Conservation (phyloP, 2,797 vertebrate species). For the Cheirogaleus major region DNA sequence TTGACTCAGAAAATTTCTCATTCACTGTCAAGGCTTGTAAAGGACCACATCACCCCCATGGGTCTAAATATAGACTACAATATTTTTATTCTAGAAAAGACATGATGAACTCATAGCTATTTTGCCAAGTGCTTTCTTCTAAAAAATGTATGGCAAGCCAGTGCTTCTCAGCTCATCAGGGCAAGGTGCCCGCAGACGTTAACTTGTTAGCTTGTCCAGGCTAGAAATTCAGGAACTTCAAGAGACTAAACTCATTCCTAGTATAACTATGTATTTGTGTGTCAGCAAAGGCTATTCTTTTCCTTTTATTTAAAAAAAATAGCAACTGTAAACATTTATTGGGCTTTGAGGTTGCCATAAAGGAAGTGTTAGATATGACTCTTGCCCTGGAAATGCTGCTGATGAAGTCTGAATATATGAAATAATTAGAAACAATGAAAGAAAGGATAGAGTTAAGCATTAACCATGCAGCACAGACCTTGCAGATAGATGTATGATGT, state of each 20-base stretch:
- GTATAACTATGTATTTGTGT: background rate
- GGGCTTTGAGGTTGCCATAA: slow-evolving; percentile 22
- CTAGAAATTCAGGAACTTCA: slow-evolving; percentile 63
- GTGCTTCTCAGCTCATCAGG: background rate
- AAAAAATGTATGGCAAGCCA: background rate
- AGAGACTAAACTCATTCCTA: slow-evolving; percentile 26
- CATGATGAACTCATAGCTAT: background rate
- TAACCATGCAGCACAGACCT: background rate
- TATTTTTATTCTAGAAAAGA: slow-evolving; percentile 48
- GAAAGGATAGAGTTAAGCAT: background rate
- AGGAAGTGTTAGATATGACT: background rate
- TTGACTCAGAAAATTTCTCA: slow-evolving; percentile 28
- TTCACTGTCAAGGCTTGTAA: background rate
- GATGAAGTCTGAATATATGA: background rate
- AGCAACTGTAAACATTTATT: slow-evolving; percentile 1
- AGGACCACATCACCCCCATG: background rate
- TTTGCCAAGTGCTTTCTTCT: slow-evolving; percentile 38
- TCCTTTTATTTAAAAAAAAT: slow-evolving; percentile 2
- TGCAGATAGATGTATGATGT: background rate
- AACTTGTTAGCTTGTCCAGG: slow-evolving; percentile 13
- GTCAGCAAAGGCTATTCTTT: slow-evolving; percentile 49
- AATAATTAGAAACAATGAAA: background rate
- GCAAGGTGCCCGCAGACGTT: slow-evolving; percentile 1
- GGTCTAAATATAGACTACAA: slow-evolving; percentile 29
- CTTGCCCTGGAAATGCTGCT: background rate